Conservation (phyloP, 2,113 vertebrate species). For the Dipodomys merriami region DNA sequence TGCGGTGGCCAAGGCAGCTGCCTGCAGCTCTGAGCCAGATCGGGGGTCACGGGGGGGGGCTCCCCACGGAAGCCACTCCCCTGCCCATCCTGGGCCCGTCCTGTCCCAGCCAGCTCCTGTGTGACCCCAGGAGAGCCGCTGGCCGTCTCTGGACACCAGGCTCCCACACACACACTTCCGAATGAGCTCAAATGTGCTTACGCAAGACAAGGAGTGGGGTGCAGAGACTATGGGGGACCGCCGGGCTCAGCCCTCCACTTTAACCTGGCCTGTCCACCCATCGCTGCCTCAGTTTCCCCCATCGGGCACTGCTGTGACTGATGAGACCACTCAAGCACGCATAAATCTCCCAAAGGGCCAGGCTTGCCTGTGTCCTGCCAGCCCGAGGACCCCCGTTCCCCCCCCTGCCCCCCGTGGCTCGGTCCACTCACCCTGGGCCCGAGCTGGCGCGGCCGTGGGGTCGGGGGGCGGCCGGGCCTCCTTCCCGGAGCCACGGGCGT, state of each 20-base stretch:
- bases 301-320: not conserved
- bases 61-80: too few species aligned
- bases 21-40: not conserved
- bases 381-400: not conserved
- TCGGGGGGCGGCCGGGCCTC: rapidly evolving
- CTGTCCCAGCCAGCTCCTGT: not conserved
- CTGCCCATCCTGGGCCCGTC: not conserved
- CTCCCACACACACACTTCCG: too few species aligned
- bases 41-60: rapidly evolving
- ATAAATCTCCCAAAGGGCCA: not conserved
- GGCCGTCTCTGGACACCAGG: too few species aligned
- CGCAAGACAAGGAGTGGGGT: too few species aligned
- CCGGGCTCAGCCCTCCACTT: rapidly evolving
- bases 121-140: not conserved
- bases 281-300: constrained; percentile 32
- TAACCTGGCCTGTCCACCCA: too few species aligned
- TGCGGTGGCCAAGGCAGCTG: constrained; percentile 54
- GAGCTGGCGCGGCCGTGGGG: not conserved
- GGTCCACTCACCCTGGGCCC: constrained; percentile 54
- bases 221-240: too few species aligned
- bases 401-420: rapidly evolving
- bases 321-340: not conserved
- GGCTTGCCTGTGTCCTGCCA: too few species aligned
- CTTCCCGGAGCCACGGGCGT: not conserved
- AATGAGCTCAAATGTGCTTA: too few species aligned